Evolutionary conservation across 1,140 invertebrate species (phyloP).

Genomic region (Bombus haemorrhoidalis): DNA sequence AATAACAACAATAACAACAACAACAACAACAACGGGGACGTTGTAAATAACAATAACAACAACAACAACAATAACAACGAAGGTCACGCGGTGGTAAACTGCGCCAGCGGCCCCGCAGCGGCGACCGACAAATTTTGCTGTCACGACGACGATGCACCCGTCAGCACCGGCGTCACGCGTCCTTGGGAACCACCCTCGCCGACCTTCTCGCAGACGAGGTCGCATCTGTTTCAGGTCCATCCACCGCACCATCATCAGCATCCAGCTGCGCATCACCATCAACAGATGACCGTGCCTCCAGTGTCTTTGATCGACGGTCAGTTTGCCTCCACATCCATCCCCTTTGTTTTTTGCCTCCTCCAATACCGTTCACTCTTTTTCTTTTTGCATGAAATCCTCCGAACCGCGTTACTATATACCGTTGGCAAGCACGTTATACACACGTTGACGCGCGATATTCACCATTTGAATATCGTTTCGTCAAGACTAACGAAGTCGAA

Average conservation of each 20-base stretch:
- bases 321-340: conserved; percentile 48
- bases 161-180: conserved; percentile 64
- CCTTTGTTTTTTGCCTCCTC: conserved; percentile 11
- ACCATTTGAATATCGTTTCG: not conserved
- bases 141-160: conserved; percentile 72
- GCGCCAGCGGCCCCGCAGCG: conserved; percentile 48
- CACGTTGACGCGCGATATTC: too few relatives aligned
- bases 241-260: conserved; percentile 73
- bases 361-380: not conserved
- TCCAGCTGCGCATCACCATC: conserved; percentile 72
- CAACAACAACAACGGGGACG: conserved; percentile 54
- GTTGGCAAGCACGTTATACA: too few relatives aligned
- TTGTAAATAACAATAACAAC: conserved; percentile 18
- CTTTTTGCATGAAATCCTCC: too few relatives aligned
- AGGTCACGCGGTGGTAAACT: conserved; percentile 60
- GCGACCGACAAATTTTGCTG: conserved; percentile 72
- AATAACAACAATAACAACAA: conserved; percentile 66
- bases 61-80: conserved; percentile 71
- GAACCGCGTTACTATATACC: too few relatives aligned
- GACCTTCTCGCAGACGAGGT: conserved; percentile 73
- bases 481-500: not conserved
- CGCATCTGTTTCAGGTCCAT: conserved; percentile 73
- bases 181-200: conserved; percentile 80
- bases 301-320: conserved; percentile 77
- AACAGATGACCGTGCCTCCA: conserved; percentile 71